A percentile compares a stretch with the other conserved stretches of the same genome.
phyloP scores from a whole-genome alignment of 2,113 vertebrate genomes.

The Poicephalus gulielmi region DNA sequence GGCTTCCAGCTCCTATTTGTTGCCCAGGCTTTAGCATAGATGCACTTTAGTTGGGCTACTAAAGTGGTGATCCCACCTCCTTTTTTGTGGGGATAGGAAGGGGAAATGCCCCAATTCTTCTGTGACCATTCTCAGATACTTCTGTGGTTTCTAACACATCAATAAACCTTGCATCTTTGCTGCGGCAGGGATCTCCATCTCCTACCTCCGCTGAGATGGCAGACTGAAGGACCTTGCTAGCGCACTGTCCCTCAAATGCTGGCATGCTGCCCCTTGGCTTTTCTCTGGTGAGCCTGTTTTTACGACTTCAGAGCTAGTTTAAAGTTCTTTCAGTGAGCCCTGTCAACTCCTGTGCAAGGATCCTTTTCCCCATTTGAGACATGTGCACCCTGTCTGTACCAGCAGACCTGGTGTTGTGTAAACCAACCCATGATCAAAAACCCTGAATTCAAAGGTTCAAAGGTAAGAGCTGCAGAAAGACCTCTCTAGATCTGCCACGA shows the following conservation, averaged over 20 bases:
- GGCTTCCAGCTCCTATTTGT: not conserved
- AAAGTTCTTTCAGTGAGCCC: not conserved
- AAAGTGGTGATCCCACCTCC: not conserved
- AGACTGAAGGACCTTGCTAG: not conserved
- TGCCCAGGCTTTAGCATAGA: not conserved
- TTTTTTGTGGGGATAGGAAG: not conserved
- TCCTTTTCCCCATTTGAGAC: not conserved
- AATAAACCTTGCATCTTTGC: not conserved
- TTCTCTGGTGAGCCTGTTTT: not conserved
- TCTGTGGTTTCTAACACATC: not conserved
- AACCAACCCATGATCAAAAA: not conserved
- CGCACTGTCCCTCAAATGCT: not conserved
- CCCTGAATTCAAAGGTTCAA: not conserved
- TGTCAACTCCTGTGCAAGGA: not conserved
- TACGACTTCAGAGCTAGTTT: not conserved
- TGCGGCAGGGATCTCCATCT: not conserved
- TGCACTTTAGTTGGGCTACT: not conserved
- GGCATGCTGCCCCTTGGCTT: not conserved
- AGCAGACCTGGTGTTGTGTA: not conserved
- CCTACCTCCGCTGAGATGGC: not conserved
- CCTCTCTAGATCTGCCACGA: not conserved
- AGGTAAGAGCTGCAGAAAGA: not conserved
- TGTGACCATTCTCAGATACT: not conserved
- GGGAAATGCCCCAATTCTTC: not conserved
- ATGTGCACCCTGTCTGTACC: not conserved